These are phyloP conservation scores for Eulithis prunata DNA, from an alignment of 2,888 invertebrate species.

Conservation along the genomic window DNA sequence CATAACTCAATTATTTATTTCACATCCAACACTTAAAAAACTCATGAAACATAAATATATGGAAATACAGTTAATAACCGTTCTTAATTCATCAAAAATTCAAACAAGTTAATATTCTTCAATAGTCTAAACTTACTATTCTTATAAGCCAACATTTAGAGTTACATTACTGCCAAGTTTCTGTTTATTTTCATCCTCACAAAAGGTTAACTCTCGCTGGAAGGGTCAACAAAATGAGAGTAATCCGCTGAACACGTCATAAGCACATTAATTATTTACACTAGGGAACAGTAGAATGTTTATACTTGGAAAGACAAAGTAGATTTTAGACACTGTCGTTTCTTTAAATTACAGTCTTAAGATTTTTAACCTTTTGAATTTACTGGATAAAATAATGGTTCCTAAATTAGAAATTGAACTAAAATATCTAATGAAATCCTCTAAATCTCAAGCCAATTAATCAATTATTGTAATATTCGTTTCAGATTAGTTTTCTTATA, in stretches of 20 bases:
- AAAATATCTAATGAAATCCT: no score
- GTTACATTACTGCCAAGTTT: constrained; percentile 45
- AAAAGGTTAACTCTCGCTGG: constrained; percentile 44
- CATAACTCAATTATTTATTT: no score
- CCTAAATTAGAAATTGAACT: no score
- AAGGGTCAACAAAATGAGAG: constrained; percentile 46
- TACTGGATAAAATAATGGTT: no score
- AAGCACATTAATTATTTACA: constrained; percentile 34
- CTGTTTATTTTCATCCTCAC: constrained; percentile 45
- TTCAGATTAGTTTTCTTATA: no score
- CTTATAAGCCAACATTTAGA: constrained; percentile 35
- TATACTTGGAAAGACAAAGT: not conserved
- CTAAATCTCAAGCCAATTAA: no score
- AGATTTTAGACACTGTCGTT: not conserved
- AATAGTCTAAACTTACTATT: constrained; percentile 19
- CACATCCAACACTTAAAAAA: no score
- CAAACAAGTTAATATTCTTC: not conserved
- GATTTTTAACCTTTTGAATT: no score
- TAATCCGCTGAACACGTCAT: constrained; percentile 39
- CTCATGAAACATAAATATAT: no score
- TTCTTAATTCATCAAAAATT: constrained; percentile 8
- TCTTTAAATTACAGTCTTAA: not conserved
- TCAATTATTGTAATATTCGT: no score
- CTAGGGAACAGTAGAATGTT: constrained; percentile 1
- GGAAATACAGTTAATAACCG: not conserved